Evolutionary conservation across 2,888 invertebrate genomes (phyloP).

Genomic region (Ennomos erosarius): DNA sequence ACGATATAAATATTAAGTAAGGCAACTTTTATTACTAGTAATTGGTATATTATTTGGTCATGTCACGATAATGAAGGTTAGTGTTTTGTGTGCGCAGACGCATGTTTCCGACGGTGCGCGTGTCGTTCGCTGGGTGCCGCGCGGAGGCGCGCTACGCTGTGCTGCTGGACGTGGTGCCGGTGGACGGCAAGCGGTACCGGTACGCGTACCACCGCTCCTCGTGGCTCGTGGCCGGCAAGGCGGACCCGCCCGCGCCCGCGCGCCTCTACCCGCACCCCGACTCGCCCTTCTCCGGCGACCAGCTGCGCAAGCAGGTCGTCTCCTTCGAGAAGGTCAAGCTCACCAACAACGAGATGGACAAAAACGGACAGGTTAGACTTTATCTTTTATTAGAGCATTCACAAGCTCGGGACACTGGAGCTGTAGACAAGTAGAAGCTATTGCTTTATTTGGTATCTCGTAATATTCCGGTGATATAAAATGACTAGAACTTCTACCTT

Average conservation of each 20-base stretch:
- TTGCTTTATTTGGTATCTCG: too few relatives aligned
- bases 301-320: slow-evolving; percentile 97
- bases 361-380: slow-evolving; percentile 95
- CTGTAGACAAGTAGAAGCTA: too few relatives aligned
- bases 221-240: slow-evolving; percentile 99
- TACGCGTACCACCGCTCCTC: slow-evolving; percentile 99
- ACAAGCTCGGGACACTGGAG: too few relatives aligned
- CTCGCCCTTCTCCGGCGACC: slow-evolving; percentile 97
- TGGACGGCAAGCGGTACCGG: slow-evolving; percentile 97
- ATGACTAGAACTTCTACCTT: too few relatives aligned
- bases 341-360: slow-evolving; percentile 99
- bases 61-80: slow-evolving; percentile 14
- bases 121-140: slow-evolving; percentile 94
- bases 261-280: slow-evolving; percentile 98
- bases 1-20: background rate
- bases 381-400: too few relatives aligned
- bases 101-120: slow-evolving; percentile 99
- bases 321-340: slow-evolving; percentile 99
- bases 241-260: slow-evolving; percentile 97
- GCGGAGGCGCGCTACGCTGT: slow-evolving; percentile 95
- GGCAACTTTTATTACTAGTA: too few relatives aligned
- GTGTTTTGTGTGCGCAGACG: slow-evolving; percentile 87
- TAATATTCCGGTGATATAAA: too few relatives aligned
- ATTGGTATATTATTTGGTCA: too few relatives aligned
- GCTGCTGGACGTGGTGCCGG: slow-evolving; percentile 97